Conservation (phyloP, 1,140 invertebrate species). For the Drosophila eugracilis region DNA sequence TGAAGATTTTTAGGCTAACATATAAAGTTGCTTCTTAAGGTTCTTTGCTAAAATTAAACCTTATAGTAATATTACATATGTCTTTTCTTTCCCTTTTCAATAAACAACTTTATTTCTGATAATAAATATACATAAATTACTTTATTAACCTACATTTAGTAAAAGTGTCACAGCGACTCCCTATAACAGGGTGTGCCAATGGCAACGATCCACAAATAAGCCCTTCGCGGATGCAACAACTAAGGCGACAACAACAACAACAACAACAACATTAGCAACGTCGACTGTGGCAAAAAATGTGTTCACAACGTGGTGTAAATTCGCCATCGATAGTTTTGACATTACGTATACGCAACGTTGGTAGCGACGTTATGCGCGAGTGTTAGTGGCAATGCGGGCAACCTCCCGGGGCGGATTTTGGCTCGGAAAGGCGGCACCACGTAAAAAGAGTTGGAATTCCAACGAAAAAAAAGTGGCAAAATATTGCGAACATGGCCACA, state of each 20-base stretch:
- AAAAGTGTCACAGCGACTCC: neutral
- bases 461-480: conserved; percentile 38
- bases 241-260: conserved; percentile 39
- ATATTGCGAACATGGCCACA: conserved; percentile 53
- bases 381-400: conserved; percentile 45
- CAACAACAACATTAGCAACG: conserved; percentile 10
- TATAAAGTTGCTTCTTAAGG: too few species aligned
- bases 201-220: conserved; percentile 30
- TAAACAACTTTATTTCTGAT: too few species aligned
- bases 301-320: conserved; percentile 68
- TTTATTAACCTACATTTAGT: neutral
- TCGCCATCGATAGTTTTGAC: conserved; percentile 73
- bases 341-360: conserved; percentile 70
- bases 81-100: too few species aligned
- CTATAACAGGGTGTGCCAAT: conserved; percentile 13
- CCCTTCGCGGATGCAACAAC: conserved; percentile 58
- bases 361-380: conserved; percentile 19
- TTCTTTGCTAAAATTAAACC: too few species aligned
- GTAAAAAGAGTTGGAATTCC: conserved; percentile 11
- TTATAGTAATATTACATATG: too few species aligned
- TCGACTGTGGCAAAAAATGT: conserved; percentile 29
- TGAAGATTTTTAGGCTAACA: too few species aligned
- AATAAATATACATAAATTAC: too few species aligned
- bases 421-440: conserved; percentile 11
- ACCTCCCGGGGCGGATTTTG: conserved; percentile 40